These are phyloP conservation scores for Polydrusus pterygomalis DNA, from an alignment of 2,888 invertebrate genomes.

Conservation along the genomic window DNA sequence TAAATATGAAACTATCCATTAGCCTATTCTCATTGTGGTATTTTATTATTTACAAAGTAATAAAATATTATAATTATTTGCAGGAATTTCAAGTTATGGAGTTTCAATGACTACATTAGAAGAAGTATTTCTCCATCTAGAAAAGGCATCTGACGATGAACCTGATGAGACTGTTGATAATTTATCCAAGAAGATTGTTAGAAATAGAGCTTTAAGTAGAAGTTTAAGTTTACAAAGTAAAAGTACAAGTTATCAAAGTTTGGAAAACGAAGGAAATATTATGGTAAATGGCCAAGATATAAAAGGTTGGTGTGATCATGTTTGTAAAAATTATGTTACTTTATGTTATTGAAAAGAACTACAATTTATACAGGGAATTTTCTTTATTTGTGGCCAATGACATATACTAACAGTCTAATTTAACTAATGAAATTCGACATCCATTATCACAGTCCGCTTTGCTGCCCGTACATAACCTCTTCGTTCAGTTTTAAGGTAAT, in stretches of 20 bases:
- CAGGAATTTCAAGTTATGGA: conserved; percentile 86
- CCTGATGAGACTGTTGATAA: conserved; percentile 81
- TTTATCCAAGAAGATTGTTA: conserved; percentile 83
- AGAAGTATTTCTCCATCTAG: conserved; percentile 88
- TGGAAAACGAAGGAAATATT: conserved; percentile 74
- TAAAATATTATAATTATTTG: conserved; percentile 15
- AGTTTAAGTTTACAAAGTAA: conserved; percentile 84
- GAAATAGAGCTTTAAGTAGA: conserved; percentile 81
- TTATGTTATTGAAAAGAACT: no score
- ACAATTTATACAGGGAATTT: no score
- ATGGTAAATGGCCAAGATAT: conserved; percentile 56
- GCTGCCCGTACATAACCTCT: no score
- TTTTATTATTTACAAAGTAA: not conserved
- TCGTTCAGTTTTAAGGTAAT: no score
- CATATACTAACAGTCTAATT: no score
- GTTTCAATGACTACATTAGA: conserved; percentile 93
- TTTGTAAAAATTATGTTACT: no score
- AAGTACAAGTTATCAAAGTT: conserved; percentile 83
- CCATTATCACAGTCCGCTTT: no score
- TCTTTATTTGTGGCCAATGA: no score
- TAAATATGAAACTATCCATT: no score
- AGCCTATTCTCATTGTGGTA: no score
- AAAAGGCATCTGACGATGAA: conserved; percentile 81
- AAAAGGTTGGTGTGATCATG: conserved; percentile 54
- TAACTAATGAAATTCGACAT: no score